Percentiles rank a stretch among this genome's conserved stretches.
phyloP scores from a whole-genome alignment of 2,888 invertebrate genomes.

The Scrobipalpa atriplicella region DNA sequence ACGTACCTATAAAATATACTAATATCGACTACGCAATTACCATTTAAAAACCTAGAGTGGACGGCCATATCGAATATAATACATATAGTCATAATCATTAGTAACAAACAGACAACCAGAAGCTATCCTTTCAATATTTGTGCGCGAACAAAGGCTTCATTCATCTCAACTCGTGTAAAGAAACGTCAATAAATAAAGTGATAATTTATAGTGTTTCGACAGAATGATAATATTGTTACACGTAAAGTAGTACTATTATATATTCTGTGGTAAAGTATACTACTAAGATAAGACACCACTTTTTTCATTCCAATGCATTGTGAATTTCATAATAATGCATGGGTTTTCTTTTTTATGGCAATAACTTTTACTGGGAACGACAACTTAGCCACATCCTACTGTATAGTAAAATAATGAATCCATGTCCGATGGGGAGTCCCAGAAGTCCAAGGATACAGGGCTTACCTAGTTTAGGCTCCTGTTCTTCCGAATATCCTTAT shows the following conservation, averaged over 20 bases:
- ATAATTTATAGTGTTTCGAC: conserved; percentile 9
- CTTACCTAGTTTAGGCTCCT: no score
- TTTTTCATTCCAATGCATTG: not conserved
- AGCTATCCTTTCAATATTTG: conserved; percentile 9
- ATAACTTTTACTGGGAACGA: no score
- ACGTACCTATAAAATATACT: conserved; percentile 4
- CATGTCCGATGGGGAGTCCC: no score
- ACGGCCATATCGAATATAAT: conserved; percentile 5
- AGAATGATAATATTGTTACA: not conserved
- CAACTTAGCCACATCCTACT: no score
- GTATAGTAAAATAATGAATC: no score
- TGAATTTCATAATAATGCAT: no score
- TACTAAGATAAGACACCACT: not conserved
- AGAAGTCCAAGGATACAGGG: no score
- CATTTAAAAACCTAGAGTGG: conserved; percentile 13
- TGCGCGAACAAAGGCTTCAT: not conserved
- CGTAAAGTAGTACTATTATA: not conserved
- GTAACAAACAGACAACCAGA: not conserved
- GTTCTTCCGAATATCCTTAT: no score
- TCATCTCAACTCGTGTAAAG: not conserved
- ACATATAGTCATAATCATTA: not conserved
- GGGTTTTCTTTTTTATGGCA: no score
- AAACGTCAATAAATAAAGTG: conserved; percentile 11
- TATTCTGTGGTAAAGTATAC: not conserved
- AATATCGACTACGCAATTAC: not conserved